Base-by-base conservation (phyloP, 2,888 invertebrate genomes). In the Dolomedes plantarius region DNA sequence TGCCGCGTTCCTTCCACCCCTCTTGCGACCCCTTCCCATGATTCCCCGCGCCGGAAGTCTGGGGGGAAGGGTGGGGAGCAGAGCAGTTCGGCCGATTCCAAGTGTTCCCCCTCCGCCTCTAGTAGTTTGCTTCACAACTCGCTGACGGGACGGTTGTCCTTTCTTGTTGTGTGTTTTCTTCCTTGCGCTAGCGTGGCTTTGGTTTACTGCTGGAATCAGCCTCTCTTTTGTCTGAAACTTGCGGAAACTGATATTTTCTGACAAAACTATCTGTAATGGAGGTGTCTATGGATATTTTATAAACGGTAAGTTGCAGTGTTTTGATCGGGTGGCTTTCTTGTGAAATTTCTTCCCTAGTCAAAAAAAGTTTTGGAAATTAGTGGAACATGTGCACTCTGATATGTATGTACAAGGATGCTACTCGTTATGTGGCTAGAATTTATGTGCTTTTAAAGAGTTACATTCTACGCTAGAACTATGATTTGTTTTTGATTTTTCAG, bases 11-110 rank as follows among this genome's bases (percentile, higher is more conserved):
- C 23, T 56, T 7, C 46, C 46, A 2, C 46, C 16, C 13, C 46
- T 46, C 13, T 16, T 16, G 46, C 56, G 56, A 56, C 56, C 67
- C 67, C 36, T 67, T 67, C 67, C 67, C 67, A 67, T 67, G 67
- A 67, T 67, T 67, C 67, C 9, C 67, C 36, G 67, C 67, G 67
- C 67, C 67, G 67, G 67, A 67, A 67, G 36, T 36, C 32, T n/a
- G 36, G 23, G 36, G 67, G 67, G 67, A 19, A 67, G 32, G 67
- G 32, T 19, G 67, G n/a, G 16, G 67, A 36, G 67, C 29, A n/a
- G n/a, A n/a, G n/a, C n/a, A 67, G 32, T 56, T 23, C 19, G 23
- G 56, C 23, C 19, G 23, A 5, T 46, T 3, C 19, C 2, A 19
- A 56, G 23, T 19, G 19, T 19, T 56, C 11, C 56, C 56, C 56